phyloP scores from a whole-genome alignment of 1,140 invertebrate species.

The Subanguina moxae region DNA sequence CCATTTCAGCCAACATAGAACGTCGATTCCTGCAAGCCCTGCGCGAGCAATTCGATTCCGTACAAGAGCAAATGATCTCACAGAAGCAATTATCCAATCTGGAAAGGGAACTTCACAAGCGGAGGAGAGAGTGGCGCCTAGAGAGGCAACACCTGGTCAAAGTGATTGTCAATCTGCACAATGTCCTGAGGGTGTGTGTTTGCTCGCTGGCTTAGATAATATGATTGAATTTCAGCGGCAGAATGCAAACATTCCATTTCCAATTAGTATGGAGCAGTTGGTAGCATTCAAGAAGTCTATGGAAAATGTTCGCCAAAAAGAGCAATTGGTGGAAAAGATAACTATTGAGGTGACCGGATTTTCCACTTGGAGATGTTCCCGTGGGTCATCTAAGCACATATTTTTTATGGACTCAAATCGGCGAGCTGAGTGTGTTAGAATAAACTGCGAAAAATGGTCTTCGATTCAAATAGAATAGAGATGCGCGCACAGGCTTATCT shows the following conservation, averaged over 20 bases:
- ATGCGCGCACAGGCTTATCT: no score
- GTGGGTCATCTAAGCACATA: no score
- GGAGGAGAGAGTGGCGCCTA: conserved; percentile 17
- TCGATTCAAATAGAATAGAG: no score
- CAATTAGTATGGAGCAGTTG: conserved; percentile 16
- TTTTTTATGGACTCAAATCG: no score
- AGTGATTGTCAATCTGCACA: conserved; percentile 19
- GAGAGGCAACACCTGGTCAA: conserved; percentile 29
- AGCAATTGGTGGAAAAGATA: not conserved
- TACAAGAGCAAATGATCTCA: conserved; percentile 27
- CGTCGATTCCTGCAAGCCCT: conserved; percentile 41
- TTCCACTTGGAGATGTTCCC: no score
- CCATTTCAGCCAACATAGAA: conserved; percentile 42
- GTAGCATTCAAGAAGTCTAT: conserved; percentile 1
- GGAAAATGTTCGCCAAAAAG: conserved; percentile 9
- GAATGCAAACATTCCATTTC: not conserved
- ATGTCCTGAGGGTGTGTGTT: not conserved
- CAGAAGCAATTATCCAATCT: conserved; percentile 26
- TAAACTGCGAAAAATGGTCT: no score
- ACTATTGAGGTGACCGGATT: not conserved
- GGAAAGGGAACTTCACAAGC: conserved; percentile 20
- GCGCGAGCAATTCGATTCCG: conserved; percentile 34
- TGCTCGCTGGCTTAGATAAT: not conserved
- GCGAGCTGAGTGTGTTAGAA: no score
- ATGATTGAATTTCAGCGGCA: not conserved